A percentile compares a stretch with the other conserved stretches of the same genome.
Evolutionary conservation across 2,797 vertebrate species (phyloP).

Genomic region (Percopsis omiscomaycus): DNA sequence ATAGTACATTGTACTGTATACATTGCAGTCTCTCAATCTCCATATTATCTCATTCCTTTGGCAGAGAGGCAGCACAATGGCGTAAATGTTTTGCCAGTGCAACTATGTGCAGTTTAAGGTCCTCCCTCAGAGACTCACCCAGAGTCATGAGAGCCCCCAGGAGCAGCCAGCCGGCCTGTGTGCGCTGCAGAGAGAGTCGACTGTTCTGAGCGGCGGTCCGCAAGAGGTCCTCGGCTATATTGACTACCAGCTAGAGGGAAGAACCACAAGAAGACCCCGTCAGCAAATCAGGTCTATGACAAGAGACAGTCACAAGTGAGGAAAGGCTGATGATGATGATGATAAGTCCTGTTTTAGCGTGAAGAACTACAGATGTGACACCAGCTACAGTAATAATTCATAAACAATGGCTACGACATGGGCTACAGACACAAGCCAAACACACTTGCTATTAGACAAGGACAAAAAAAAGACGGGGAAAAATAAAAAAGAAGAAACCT

Average conservation of each 20-base stretch:
- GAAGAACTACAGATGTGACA: not conserved
- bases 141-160: conserved; percentile 97
- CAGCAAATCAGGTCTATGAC: too few relatives aligned
- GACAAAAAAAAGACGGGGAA: too few relatives aligned
- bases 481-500: too few relatives aligned
- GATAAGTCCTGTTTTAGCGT: not conserved
- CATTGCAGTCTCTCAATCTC: too few relatives aligned
- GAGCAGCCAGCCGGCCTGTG: conserved; percentile 97
- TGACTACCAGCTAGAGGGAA: conserved; percentile 90
- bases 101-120: too few relatives aligned
- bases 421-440: too few relatives aligned
- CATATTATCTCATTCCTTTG: too few relatives aligned
- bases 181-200: conserved; percentile 93
- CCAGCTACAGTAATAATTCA: not conserved
- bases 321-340: too few relatives aligned
- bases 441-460: too few relatives aligned
- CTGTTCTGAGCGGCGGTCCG: conserved; percentile 96
- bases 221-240: conserved; percentile 95
- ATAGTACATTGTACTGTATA: too few relatives aligned
- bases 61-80: too few relatives aligned
- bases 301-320: too few relatives aligned
- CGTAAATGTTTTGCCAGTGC: not conserved
- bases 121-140: conserved; percentile 73
- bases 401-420: not conserved
- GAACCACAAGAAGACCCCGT: conserved; percentile 1